A percentile compares a stretch with the other conserved stretches of the same genome.
Evolutionary conservation across 2,888 invertebrate species (phyloP).

Genomic region (Aphidoletes aphidimyza): DNA sequence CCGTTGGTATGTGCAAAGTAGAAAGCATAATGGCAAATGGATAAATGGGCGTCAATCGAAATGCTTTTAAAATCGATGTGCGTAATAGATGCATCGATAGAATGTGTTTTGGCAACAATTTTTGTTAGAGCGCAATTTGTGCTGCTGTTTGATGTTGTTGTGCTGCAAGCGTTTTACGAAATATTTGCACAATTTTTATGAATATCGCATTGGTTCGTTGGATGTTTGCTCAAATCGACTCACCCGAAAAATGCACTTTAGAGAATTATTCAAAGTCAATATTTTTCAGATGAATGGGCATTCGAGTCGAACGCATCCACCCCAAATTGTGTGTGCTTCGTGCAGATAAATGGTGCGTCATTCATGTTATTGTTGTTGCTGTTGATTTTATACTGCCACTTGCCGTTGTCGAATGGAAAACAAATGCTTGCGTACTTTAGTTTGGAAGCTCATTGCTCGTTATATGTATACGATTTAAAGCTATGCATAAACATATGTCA

Average conservation of each 20-base stretch:
- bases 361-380: not conserved
- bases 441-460: not conserved
- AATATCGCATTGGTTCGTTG: not conserved
- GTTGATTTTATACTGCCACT: not conserved
- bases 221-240: constrained; percentile 12
- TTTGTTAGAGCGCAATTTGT: too few relatives aligned
- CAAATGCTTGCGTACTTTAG: not conserved
- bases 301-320: not conserved
- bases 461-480: not conserved
- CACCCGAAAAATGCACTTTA: constrained; percentile 19
- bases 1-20: not conserved
- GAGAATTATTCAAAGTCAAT: constrained; percentile 49
- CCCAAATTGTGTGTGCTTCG: not conserved
- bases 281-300: constrained; percentile 22
- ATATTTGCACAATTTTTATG: not conserved
- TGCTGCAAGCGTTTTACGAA: not conserved
- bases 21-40: not conserved
- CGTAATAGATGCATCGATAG: not conserved
- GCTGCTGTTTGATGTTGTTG: not conserved
- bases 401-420: not conserved
- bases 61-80: constrained; percentile 43
- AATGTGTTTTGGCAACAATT: constrained; percentile 12
- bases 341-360: constrained; percentile 6
- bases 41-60: not conserved
- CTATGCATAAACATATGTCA: constrained; percentile 4